These are phyloP conservation scores for Cydia strobilella DNA, from an alignment of 1,140 invertebrate genomes.

Conservation along the genomic window DNA sequence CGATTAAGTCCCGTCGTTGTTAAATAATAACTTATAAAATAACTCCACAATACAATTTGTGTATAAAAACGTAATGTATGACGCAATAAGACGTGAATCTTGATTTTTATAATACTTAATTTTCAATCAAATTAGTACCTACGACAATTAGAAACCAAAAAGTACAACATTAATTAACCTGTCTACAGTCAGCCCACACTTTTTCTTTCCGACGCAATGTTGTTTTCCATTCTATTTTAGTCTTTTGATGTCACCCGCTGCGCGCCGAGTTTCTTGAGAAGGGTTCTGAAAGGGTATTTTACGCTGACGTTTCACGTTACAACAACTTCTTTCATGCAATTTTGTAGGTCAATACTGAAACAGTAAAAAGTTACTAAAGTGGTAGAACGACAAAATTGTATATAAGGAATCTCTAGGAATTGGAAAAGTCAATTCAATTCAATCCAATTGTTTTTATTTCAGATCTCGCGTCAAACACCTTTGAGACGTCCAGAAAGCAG, in stretches of 20 bases:
- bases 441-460: no score
- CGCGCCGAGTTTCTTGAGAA: neutral
- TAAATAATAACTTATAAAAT: no score
- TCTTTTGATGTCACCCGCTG: neutral
- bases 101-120: neutral
- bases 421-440: no score
- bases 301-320: neutral
- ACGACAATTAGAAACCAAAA: neutral
- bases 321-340: neutral
- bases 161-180: neutral
- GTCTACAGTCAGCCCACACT: neutral
- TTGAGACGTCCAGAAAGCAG: no score
- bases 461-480: no score
- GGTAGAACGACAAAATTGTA: no score
- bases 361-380: no score
- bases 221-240: neutral
- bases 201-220: neutral
- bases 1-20: no score
- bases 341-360: neutral
- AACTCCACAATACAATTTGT: no score
- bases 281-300: neutral
- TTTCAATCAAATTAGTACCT: no score
- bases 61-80: no score
- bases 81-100: neutral
- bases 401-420: no score